A percentile compares a stretch with the other conserved stretches of the same genome.
These are phyloP conservation scores for Ovibos moschatus DNA, from an alignment of 2,113 vertebrate species.

Conservation along the genomic window DNA sequence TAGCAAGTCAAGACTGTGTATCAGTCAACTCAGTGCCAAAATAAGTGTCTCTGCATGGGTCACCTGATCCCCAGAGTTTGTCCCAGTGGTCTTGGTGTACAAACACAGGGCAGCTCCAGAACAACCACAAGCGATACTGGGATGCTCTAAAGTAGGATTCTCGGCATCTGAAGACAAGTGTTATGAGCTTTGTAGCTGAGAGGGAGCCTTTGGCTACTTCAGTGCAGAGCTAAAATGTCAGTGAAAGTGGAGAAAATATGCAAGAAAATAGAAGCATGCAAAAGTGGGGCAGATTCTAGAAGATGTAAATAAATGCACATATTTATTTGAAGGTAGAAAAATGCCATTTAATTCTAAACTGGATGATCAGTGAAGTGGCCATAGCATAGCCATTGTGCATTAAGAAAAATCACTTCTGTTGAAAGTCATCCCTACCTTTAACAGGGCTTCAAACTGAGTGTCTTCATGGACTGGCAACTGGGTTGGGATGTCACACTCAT, in stretches of 20 bases:
- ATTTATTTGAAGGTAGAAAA: neutral
- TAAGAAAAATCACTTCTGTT: neutral
- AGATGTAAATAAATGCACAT: neutral
- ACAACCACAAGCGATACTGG: too few relatives aligned
- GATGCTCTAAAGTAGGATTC: neutral
- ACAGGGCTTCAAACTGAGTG: slow-evolving; percentile 97
- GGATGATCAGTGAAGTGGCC: neutral
- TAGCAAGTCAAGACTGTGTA: neutral
- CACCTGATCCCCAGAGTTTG: neutral
- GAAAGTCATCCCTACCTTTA: slow-evolving; percentile 87
- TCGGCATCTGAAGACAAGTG: neutral
- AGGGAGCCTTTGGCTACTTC: neutral
- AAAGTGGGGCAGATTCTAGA: neutral
- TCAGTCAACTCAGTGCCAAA: neutral
- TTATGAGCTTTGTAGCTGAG: neutral
- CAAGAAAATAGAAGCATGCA: neutral
- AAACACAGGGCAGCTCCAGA: neutral
- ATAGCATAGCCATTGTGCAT: neutral
- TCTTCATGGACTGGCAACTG: slow-evolving; percentile 99
- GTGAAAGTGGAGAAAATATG: neutral
- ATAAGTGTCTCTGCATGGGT: neutral
- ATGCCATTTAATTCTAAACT: neutral
- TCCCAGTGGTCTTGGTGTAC: too few relatives aligned
- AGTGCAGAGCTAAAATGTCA: neutral
- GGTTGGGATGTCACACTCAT: slow-evolving; percentile 98